Base-by-base conservation (phyloP, 2,888 invertebrate species). In the Prionchulus punctatus region DNA sequence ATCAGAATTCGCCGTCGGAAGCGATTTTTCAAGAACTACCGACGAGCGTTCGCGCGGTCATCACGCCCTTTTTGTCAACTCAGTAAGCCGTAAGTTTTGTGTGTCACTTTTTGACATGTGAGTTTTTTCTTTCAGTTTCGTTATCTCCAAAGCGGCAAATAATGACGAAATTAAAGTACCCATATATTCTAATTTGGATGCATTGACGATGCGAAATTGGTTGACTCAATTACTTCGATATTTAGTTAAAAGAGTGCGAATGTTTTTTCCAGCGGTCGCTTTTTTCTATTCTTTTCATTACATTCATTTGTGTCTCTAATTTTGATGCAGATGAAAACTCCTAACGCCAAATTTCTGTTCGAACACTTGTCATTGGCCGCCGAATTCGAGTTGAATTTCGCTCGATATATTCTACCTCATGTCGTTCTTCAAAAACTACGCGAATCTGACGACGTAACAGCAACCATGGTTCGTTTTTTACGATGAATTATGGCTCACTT, bases 391-490 rank as follows among this genome's bases (percentile, higher is more conserved):
- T 4, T 43, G 12, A 25, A 27, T 43, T 42, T 53, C 12, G 26
- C 53, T 36, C 23, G 28, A 43, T 43, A 43, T 18, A 3, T 53
- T 31, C 28, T 53, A 23, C 53, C 53, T 21, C 42, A 53, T 26
- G 26, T 53, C 4, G 43, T 53, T 4, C 31, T 53, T n/a, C 53
- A 53, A n/a, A 25, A 12, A 21, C 12, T 53, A 4, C 4, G 2
- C 43, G 53, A 53, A 43, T 23, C 26, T 25, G 27, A 23, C 2
- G 27, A 36, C 4, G 21, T 15, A n/a, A 7, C 3, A 21, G 4
- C 4, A 3, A 12, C 7, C 7, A 25, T n/a, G 42, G 53, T 52
- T n/a, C 30, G 36, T 3, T 4, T 36, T 36, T 36, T 36, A 12
- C 18, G 36, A 12, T 7, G 12, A 36, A 36, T 36, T 36, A n/a